These are phyloP conservation scores for Palythoa caribaeorum DNA, from an alignment of 92 coral and sea anemone species.

Conservation along the genomic window DNA sequence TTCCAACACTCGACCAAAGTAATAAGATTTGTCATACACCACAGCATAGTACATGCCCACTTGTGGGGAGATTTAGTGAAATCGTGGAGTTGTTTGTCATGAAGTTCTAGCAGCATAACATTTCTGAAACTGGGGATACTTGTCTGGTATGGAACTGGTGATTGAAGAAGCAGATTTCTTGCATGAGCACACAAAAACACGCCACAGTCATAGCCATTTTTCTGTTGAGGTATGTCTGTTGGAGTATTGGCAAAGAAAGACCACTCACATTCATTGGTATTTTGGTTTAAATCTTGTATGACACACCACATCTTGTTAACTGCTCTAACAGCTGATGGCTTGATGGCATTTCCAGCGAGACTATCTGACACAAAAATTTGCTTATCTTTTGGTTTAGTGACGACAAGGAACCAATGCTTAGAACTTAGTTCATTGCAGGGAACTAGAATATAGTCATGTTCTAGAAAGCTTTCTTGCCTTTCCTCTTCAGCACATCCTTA, in stretches of 20 bases:
- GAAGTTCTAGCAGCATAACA: constrained; percentile 21
- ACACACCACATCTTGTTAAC: constrained; percentile 43
- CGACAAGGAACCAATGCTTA: constrained; percentile 54
- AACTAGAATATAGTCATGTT: constrained; percentile 5
- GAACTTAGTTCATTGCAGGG: constrained; percentile 41
- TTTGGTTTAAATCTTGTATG: constrained; percentile 4
- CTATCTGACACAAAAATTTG: constrained; percentile 42
- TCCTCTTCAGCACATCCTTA: constrained; percentile 8
- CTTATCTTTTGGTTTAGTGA: constrained; percentile 35
- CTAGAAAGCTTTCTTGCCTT: constrained; percentile 1
- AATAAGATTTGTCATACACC: constrained; percentile 5
- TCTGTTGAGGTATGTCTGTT: too few species aligned
- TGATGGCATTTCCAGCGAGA: constrained; percentile 11
- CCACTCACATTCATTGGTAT: too few species aligned
- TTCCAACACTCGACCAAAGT: constrained; percentile 17
- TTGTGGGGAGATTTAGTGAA: constrained; percentile 24
- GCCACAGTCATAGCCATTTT: constrained; percentile 4
- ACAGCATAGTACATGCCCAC: constrained; percentile 17
- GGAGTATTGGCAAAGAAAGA: too few species aligned
- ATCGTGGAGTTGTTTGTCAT: constrained; percentile 9
- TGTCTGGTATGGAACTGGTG: background rate
- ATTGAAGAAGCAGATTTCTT: background rate
- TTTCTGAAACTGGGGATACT: background rate
- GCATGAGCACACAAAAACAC: background rate
- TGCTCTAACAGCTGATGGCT: constrained; percentile 13